These are phyloP conservation scores for Ascidia mentula DNA, from an alignment of 23 tunicate genomes.

Conservation along the genomic window DNA sequence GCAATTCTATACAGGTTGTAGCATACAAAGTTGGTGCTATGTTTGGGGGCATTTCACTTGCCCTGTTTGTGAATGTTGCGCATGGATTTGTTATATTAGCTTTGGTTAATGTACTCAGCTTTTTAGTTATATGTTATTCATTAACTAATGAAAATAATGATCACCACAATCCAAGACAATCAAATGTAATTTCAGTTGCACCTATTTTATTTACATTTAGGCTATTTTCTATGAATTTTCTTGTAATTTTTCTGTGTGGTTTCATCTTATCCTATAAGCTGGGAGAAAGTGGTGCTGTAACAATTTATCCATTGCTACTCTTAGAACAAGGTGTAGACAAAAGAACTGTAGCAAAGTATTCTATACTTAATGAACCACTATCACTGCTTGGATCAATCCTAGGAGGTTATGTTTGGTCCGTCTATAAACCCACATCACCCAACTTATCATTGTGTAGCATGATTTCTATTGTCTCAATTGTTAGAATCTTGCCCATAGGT, in stretches of 20 bases:
- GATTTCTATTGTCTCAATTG: background rate
- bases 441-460: background rate
- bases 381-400: conserved; percentile 38
- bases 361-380: conserved; percentile 14
- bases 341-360: background rate
- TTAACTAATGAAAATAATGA: background rate
- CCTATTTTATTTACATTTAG: no score
- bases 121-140: background rate
- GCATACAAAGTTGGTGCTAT: conserved; percentile 51
- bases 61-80: background rate
- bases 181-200: background rate
- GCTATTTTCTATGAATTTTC: background rate
- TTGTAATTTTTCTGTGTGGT: background rate
- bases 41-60: conserved; percentile 27
- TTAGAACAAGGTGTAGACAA: conserved; percentile 7
- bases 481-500: conserved; percentile 14
- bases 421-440: background rate
- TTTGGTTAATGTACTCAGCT: background rate
- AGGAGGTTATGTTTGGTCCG: conserved; percentile 34
- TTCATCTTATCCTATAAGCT: conserved; percentile 28
- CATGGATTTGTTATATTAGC: background rate
- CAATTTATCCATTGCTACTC: conserved; percentile 21
- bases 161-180: background rate
- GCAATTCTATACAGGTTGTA: conserved; percentile 50
- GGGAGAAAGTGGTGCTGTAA: conserved; percentile 32